Evolutionary conservation across 1,140 invertebrate genomes (phyloP), one percentile per base, ranked within the genome.

Genomic region (Bombus turneri): DNA sequence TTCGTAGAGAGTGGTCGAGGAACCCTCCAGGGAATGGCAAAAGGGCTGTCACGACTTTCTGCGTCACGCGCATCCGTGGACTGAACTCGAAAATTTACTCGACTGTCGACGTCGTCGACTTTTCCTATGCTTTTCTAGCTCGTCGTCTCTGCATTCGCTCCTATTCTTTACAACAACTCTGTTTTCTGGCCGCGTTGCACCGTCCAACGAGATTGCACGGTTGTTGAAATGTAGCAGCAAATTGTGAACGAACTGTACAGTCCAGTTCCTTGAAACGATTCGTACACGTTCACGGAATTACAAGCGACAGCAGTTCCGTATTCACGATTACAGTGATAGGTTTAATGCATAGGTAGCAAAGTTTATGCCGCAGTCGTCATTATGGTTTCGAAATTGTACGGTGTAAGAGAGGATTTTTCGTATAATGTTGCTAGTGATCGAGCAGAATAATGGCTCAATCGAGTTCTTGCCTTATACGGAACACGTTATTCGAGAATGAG

Each of bases 11-110:
- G 53, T 78, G 64, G 66, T 81, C 57, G 64, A 85, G 78, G 53
- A 86, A 86, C 57, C 75, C 69, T 84, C 57, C 6, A 8, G 57
- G 43, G 81, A 86, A 86, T 84, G 81, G 57, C 74, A 83, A 83
- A 86, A 83, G 57, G 57, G 57, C 41, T 3, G 57, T 12, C 28
- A 59, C 62, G 79, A 86, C n/a, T 22, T n/a, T 37, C 15, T 28
- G 31, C 39, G 47, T 28, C 75, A 43, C 83, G 34, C 25, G 31
- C 41, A 25, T 43, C n/a, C 22, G 3, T 22, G 72, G 39, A 31
- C 71, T 28, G 4, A n/a, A 41, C 28, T 10, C 34, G 62, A 34
- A 81, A 74, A 82, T 82, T 74, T 75, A 82, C 69, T 82, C 37
- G 47, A 66, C 53, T 71, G 9, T 78, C 25, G n/a, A 72, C 31